These are phyloP conservation scores for Montipora capricornis DNA, from an alignment of 64 coral and sea anemone genomes.

Conservation along the genomic window DNA sequence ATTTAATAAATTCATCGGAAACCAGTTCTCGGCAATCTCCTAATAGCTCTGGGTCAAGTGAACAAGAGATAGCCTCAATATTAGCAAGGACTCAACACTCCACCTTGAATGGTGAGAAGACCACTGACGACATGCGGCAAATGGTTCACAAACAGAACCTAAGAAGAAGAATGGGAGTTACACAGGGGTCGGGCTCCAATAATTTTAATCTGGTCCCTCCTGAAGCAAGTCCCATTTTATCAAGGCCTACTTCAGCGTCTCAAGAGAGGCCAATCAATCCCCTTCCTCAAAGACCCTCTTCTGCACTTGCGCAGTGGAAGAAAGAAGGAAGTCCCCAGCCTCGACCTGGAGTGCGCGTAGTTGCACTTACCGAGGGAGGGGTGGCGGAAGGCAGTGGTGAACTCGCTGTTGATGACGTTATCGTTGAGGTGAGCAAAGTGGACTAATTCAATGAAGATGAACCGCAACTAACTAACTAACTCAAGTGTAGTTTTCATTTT, in stretches of 20 bases:
- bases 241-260: conserved; percentile 40
- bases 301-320: conserved; percentile 74
- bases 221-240: conserved; percentile 28
- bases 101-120: background rate
- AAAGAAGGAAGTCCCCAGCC: conserved; percentile 52
- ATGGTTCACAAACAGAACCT: conserved; percentile 57
- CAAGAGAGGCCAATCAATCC: conserved; percentile 13
- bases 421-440: conserved; percentile 79
- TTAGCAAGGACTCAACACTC: background rate
- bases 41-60: background rate
- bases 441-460: background rate
- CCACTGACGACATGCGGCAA: conserved; percentile 24
- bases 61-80: conserved; percentile 24
- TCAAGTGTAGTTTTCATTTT: too few relatives aligned
- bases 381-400: conserved; percentile 40
- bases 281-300: conserved; percentile 39
- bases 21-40: background rate
- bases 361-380: conserved; percentile 79
- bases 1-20: conserved; percentile 10
- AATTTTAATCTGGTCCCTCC: background rate
- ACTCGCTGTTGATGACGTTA: conserved; percentile 75
- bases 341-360: conserved; percentile 83
- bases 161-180: conserved; percentile 13
- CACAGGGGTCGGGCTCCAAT: background rate
- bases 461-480: background rate